Percentiles rank a stretch among this genome's conserved stretches.
Evolutionary conservation across 2,888 invertebrate genomes (phyloP).

Genomic region (Acutogordius australiensis): DNA sequence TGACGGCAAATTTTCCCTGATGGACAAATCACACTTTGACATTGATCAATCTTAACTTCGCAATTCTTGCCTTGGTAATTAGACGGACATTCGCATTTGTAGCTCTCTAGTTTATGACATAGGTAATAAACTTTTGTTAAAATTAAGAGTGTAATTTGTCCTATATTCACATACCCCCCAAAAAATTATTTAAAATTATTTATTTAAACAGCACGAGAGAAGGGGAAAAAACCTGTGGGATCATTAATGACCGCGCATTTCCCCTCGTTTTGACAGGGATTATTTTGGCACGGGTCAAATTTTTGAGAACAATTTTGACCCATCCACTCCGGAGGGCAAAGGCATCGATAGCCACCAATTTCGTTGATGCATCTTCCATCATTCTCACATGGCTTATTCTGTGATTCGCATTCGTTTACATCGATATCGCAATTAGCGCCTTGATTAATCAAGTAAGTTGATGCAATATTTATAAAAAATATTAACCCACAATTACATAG

Average conservation of each 20-base stretch:
- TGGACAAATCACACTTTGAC: background rate
- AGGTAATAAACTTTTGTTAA: no score
- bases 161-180: no score
- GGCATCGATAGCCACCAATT: background rate
- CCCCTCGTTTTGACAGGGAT: constrained; percentile 12
- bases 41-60: background rate
- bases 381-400: background rate
- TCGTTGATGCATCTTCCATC: background rate
- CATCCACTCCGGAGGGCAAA: constrained; percentile 7
- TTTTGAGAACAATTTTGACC: constrained; percentile 10
- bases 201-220: no score
- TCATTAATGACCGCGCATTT: no score
- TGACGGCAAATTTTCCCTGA: background rate
- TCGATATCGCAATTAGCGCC: background rate
- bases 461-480: no score
- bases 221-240: no score
- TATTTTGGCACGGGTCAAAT: constrained; percentile 11
- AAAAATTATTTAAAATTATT: no score
- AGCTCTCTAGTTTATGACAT: no score
- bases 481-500: no score
- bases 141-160: no score
- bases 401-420: constrained; percentile 1
- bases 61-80: background rate
- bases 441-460: no score
- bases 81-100: background rate